Conservation (phyloP, 2,888 invertebrate genomes). For the Drosophila flavopinicola region DNA sequence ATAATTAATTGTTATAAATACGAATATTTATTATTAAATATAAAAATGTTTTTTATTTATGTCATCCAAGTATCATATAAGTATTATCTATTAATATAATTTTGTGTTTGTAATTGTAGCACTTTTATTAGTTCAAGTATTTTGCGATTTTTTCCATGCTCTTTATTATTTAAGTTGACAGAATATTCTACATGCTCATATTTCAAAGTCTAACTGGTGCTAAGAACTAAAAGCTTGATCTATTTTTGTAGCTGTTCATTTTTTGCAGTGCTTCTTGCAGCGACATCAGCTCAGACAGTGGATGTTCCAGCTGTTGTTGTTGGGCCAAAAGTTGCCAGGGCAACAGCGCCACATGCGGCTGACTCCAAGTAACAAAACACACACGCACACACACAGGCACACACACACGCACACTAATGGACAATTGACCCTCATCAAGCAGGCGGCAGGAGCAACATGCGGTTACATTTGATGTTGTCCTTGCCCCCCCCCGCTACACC, state of each 20-base stretch:
- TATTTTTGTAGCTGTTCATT: not conserved
- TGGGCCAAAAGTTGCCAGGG: slow-evolving; percentile 60
- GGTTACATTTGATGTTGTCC: slow-evolving; percentile 73
- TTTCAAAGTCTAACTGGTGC: too few species aligned
- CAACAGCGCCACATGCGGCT: slow-evolving; percentile 40
- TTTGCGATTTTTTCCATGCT: too few species aligned
- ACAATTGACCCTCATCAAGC: slow-evolving; percentile 65
- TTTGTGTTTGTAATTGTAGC: too few species aligned
- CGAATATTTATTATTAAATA: too few species aligned
- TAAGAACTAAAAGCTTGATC: too few species aligned
- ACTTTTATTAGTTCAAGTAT: too few species aligned
- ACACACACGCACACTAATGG: slow-evolving; percentile 41
- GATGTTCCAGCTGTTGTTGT: slow-evolving; percentile 22
- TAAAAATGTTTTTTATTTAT: too few species aligned
- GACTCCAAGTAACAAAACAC: slow-evolving; percentile 24
- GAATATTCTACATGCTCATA: too few species aligned
- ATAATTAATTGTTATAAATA: too few species aligned
- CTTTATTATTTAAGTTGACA: too few species aligned
- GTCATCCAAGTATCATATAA: too few species aligned
- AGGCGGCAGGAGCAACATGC: slow-evolving; percentile 48
- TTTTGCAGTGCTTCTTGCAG: slow-evolving; percentile 1
- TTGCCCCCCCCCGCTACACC: slow-evolving; percentile 33
- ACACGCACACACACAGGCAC: slow-evolving; percentile 5
- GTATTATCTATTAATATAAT: too few species aligned
- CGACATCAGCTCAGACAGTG: slow-evolving; percentile 16